Conservation (phyloP, 2,888 invertebrate species). For the Ennomos erosarius region DNA sequence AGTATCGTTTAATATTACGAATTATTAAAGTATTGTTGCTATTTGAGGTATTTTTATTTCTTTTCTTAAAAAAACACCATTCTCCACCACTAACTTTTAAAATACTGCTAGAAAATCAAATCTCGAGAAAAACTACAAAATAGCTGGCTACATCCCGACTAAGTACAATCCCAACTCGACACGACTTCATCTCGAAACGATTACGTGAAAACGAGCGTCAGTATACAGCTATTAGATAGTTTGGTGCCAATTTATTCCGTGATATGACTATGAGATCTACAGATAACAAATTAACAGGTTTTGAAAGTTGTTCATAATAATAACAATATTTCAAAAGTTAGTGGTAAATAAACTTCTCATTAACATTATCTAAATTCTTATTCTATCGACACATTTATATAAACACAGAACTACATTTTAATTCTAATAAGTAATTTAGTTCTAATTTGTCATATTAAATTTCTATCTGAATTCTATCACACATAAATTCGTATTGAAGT, state of each 20-base stretch:
- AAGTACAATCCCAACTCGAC: too few relatives aligned
- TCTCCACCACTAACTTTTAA: conserved; percentile 5
- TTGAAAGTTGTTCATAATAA: too few relatives aligned
- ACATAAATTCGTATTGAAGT: conserved; percentile 48
- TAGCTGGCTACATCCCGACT: too few relatives aligned
- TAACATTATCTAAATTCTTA: conserved; percentile 43
- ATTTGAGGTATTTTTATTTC: conserved; percentile 61
- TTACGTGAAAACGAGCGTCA: too few relatives aligned
- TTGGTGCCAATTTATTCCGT: too few relatives aligned
- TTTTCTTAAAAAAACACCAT: conserved; percentile 33
- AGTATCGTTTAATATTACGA: conserved; percentile 46
- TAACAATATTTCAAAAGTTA: not conserved
- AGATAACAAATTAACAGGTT: too few relatives aligned
- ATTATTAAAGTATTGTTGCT: conserved; percentile 38
- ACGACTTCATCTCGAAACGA: too few relatives aligned
- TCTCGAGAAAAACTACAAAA: too few relatives aligned
- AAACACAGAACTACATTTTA: conserved; percentile 25
- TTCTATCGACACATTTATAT: conserved; percentile 46
- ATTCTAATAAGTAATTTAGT: conserved; percentile 31
- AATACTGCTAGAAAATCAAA: too few relatives aligned
- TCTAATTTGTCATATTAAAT: conserved; percentile 28
- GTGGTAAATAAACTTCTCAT: not conserved
- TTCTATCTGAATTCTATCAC: conserved; percentile 36
- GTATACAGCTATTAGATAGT: too few relatives aligned
- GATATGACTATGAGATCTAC: too few relatives aligned